Conservation (phyloP, 2,888 invertebrate species). For the Julus scandinavius region DNA sequence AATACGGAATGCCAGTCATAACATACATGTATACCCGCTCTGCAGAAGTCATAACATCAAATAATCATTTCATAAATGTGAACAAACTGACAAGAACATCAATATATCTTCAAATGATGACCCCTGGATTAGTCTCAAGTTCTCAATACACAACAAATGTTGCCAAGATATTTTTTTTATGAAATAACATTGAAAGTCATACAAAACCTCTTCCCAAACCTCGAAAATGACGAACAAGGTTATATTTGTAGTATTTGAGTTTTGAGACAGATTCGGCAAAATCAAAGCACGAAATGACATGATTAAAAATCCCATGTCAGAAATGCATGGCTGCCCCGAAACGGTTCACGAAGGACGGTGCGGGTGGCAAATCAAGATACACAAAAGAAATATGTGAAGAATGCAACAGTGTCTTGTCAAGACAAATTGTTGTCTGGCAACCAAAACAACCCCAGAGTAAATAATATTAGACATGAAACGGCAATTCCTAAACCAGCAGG, state of each 20-base stretch:
- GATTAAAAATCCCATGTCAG: constrained; percentile 16
- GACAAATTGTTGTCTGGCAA: constrained; percentile 36
- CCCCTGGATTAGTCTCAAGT: not conserved
- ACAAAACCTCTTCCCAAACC: not conserved
- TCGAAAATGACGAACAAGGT: constrained; percentile 20
- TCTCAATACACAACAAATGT: not conserved
- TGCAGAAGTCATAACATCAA: too few species aligned
- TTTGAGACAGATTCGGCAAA: not conserved
- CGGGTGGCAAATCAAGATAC: constrained; percentile 44
- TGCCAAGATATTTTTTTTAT: not conserved
- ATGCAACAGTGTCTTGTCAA: constrained; percentile 34
- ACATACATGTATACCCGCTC: too few species aligned
- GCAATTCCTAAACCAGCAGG: constrained; percentile 29
- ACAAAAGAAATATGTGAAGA: constrained; percentile 19
- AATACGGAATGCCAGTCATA: too few species aligned
- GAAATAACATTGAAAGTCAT: not conserved
- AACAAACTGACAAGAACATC: not conserved
- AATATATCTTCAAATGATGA: too few species aligned
- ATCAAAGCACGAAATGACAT: not conserved
- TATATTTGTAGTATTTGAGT: not conserved
- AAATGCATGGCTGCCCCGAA: not conserved
- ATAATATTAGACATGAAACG: constrained; percentile 24
- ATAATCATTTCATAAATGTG: not conserved
- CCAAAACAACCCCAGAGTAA: not conserved
- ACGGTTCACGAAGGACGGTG: not conserved